A percentile compares a stretch with the other conserved stretches of the same genome.
Conservation (phyloP, 2,888 invertebrate species). For the Andrena haemorrhoa region DNA sequence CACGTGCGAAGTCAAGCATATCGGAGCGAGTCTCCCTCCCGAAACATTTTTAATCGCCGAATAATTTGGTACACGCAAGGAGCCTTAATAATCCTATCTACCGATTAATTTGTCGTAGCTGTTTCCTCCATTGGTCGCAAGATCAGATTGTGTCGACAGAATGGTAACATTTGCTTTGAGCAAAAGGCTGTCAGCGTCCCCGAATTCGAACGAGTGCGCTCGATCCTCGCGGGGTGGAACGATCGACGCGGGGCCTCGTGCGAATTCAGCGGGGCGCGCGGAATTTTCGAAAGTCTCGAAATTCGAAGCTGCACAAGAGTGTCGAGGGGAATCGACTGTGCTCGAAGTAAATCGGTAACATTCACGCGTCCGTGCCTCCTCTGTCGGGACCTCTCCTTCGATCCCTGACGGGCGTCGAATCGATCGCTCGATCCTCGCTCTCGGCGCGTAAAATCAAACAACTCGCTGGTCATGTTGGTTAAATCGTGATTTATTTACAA, state of each 20-base stretch:
- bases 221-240: neutral
- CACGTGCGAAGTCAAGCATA: too few species aligned
- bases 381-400: neutral
- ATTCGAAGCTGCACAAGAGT: conserved; percentile 29
- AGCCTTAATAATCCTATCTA: too few species aligned
- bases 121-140: conserved; percentile 25
- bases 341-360: conserved; percentile 47
- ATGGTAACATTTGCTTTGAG: conserved; percentile 70
- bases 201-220: conserved; percentile 2
- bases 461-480: neutral
- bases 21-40: too few species aligned
- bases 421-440: conserved; percentile 22
- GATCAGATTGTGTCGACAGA: conserved; percentile 62
- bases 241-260: neutral
- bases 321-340: conserved; percentile 3
- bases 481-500: conserved; percentile 50
- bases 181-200: conserved; percentile 50
- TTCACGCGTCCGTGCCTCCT: conserved; percentile 27
- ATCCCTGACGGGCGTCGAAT: conserved; percentile 4
- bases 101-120: neutral
- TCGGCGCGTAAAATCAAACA: conserved; percentile 3
- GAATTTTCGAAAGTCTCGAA: conserved; percentile 16
- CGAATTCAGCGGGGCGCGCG: conserved; percentile 18
- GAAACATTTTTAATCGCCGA: too few species aligned
- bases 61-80: neutral